Conservation (phyloP, 1,140 invertebrate species). For the Hylaeus anthracinus region DNA sequence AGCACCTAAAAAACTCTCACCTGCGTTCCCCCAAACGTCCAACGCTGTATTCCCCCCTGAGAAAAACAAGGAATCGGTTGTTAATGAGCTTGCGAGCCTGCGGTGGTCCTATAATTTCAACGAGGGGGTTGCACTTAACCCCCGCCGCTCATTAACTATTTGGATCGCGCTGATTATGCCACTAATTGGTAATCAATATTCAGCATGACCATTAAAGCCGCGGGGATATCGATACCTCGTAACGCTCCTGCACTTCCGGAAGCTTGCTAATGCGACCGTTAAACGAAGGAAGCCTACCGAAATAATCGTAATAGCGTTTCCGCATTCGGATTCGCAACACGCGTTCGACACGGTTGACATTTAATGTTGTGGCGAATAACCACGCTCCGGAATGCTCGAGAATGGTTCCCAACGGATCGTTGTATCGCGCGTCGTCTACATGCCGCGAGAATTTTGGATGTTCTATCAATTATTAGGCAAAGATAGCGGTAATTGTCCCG, state of each 20-base stretch:
- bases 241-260: slow-evolving; percentile 37
- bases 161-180: slow-evolving; percentile 62
- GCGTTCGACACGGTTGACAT: slow-evolving; percentile 39
- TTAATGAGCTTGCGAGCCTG: not conserved
- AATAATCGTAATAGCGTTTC: slow-evolving; percentile 48
- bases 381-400: not conserved
- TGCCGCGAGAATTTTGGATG: too few relatives aligned
- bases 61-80: slow-evolving; percentile 5
- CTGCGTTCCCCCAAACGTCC: not conserved
- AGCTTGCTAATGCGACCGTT: slow-evolving; percentile 40
- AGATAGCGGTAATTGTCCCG: too few relatives aligned
- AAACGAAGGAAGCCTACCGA: slow-evolving; percentile 41
- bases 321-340: slow-evolving; percentile 46
- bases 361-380: slow-evolving; percentile 31
- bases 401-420: not conserved
- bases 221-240: slow-evolving; percentile 44
- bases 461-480: too few relatives aligned
- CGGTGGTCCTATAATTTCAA: not conserved
- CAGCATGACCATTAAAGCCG: slow-evolving; percentile 58
- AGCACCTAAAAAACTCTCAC: not conserved
- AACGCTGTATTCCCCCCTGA: not conserved
- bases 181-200: slow-evolving; percentile 69
- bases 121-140: slow-evolving; percentile 11
- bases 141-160: slow-evolving; percentile 57
- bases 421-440: not conserved